Evolutionary conservation across 1,140 invertebrate genomes (phyloP).

Genomic region (Tetranychus urticae): DNA sequence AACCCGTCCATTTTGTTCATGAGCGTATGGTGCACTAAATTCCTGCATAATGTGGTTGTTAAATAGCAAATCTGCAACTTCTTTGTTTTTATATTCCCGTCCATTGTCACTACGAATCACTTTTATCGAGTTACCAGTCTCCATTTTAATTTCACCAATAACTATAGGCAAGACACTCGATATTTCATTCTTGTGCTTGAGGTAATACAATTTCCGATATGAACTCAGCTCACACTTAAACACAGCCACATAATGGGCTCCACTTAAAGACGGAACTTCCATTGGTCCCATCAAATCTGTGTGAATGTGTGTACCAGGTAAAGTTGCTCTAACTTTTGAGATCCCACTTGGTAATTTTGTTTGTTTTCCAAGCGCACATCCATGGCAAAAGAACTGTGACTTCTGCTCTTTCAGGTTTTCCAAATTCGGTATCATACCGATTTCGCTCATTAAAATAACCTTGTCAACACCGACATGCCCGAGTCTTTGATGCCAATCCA

Average conservation of each 20-base stretch:
- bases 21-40: slow-evolving; percentile 1
- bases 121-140: not conserved
- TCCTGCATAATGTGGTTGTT: slow-evolving; percentile 4
- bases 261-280: not conserved
- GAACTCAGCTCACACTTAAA: not conserved
- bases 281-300: not conserved
- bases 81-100: not conserved
- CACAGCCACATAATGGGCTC: not conserved
- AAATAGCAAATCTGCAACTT: not conserved
- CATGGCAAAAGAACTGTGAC: not conserved
- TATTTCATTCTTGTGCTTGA: not conserved
- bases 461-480: not conserved
- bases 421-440: not conserved
- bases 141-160: not conserved
- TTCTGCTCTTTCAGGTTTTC: not conserved
- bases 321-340: not conserved
- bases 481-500: not conserved
- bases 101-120: not conserved
- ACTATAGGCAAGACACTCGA: not conserved
- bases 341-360: not conserved
- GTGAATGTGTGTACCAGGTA: not conserved
- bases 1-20: not conserved
- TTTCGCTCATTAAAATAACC: not conserved
- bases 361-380: not conserved
- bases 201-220: not conserved